Conservation (phyloP, 2,888 invertebrate genomes). For the Hyposoter dolosus region DNA sequence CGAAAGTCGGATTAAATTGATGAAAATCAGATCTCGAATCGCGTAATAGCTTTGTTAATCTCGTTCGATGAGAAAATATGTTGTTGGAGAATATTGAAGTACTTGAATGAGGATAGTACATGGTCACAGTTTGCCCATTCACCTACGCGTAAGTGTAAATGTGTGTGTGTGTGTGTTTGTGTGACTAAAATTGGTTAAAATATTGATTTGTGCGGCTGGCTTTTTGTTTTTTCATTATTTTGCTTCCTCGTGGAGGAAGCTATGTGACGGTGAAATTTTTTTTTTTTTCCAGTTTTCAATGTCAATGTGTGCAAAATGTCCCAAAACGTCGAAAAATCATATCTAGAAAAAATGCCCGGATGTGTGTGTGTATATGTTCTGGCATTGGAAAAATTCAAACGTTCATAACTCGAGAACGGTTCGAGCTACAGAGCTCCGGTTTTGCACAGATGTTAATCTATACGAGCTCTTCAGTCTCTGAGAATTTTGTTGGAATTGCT, state of each 20-base stretch:
- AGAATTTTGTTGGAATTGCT: too few species aligned
- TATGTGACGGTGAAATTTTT: too few species aligned
- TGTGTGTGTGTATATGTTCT: too few species aligned
- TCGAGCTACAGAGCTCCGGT: too few species aligned
- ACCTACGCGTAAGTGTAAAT: conserved; percentile 42
- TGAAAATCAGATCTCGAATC: conserved; percentile 39
- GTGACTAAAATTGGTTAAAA: background rate
- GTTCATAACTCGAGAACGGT: too few species aligned
- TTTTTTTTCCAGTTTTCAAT: too few species aligned
- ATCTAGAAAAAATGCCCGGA: too few species aligned
- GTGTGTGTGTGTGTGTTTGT: background rate
- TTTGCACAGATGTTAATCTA: too few species aligned
- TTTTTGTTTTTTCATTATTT: conserved; percentile 22
- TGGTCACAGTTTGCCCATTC: background rate
- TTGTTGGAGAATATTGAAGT: conserved; percentile 44
- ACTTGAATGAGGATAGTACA: conserved; percentile 4
- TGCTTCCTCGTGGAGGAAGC: background rate
- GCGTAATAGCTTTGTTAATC: conserved; percentile 59
- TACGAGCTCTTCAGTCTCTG: too few species aligned
- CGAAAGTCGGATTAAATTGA: background rate
- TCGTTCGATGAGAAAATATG: conserved; percentile 64
- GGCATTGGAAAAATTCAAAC: too few species aligned
- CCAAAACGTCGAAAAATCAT: too few species aligned
- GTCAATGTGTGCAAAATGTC: too few species aligned
- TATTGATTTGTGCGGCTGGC: background rate